Percentiles rank a stretch among this genome's conserved stretches.
Conservation (phyloP, 2,888 invertebrate species). For the Hyposoter didymator region DNA sequence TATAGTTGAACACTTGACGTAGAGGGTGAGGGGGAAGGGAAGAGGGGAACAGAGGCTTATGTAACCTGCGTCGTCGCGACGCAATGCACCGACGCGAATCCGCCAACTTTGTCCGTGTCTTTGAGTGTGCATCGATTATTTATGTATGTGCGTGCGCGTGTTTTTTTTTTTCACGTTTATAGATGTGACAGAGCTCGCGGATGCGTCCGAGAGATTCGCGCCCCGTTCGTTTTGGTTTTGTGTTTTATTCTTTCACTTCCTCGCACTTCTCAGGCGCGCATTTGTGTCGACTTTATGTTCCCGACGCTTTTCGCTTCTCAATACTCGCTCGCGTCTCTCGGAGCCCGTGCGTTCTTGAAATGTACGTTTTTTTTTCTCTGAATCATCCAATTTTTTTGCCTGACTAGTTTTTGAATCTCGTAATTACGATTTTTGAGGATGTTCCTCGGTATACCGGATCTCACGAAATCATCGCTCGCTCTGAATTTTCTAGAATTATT, state of each 20-base stretch:
- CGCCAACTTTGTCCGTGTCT: slow-evolving; percentile 21
- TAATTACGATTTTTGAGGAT: background rate
- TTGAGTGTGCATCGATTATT: slow-evolving; percentile 8
- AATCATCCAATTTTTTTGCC: background rate
- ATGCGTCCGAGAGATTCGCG: slow-evolving; percentile 61
- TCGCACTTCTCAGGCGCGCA: slow-evolving; percentile 20
- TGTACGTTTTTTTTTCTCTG: background rate
- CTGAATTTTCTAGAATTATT: background rate
- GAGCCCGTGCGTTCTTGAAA: slow-evolving; percentile 5
- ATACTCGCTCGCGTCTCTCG: slow-evolving; percentile 28
- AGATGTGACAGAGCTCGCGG: slow-evolving; percentile 16
- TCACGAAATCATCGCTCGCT: background rate
- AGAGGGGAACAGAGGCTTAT: slow-evolving; percentile 27
- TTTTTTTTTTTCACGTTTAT: slow-evolving; percentile 6
- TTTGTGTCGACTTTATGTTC: slow-evolving; percentile 10
- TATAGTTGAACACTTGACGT: slow-evolving; percentile 31
- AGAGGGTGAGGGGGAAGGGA: background rate
- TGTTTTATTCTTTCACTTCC: slow-evolving; percentile 1
- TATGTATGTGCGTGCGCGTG: slow-evolving; percentile 16
- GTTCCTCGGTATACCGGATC: background rate
- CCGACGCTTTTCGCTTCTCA: slow-evolving; percentile 20
- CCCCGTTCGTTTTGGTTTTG: slow-evolving; percentile 15
- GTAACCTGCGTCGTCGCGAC: slow-evolving; percentile 62
- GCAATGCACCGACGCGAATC: slow-evolving; percentile 57
- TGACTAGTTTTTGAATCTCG: background rate